Conservation (phyloP, 2,113 vertebrate genomes). For the Heterotis niloticus region DNA sequence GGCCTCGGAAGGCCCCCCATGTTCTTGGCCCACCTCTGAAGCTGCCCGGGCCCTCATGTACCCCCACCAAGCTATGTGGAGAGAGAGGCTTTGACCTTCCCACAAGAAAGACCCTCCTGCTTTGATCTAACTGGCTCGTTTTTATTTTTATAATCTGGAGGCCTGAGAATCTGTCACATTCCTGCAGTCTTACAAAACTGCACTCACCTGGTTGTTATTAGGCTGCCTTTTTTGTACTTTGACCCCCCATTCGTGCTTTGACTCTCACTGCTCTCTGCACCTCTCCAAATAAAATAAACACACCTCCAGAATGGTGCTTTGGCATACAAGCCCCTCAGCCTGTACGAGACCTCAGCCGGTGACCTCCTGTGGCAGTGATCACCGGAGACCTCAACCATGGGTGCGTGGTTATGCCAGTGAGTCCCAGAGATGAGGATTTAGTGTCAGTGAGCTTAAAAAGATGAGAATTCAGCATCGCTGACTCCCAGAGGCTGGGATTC, state of each 20-base stretch:
- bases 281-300: slow-evolving; percentile 54
- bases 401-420: background rate
- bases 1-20: background rate
- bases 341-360: background rate
- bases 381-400: background rate
- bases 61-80: slow-evolving; percentile 6
- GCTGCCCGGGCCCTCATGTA: slow-evolving; percentile 11
- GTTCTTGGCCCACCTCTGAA: background rate
- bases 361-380: background rate
- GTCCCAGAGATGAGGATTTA: background rate
- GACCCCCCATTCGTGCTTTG: slow-evolving; percentile 15
- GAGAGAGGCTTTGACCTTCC: slow-evolving; percentile 21
- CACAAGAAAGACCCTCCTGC: slow-evolving; percentile 22
- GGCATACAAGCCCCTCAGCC: slow-evolving; percentile 29
- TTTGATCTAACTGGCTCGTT: slow-evolving; percentile 29
- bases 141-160: slow-evolving; percentile 37
- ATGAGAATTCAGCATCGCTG: background rate
- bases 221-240: slow-evolving; percentile 38
- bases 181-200: slow-evolving; percentile 35
- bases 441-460: background rate
- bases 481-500: background rate
- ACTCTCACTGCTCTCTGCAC: slow-evolving; percentile 41
- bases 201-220: slow-evolving; percentile 62
- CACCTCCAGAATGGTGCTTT: slow-evolving; percentile 38
- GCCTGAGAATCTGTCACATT: slow-evolving; percentile 45